Evolutionary conservation across 2,888 invertebrate species (phyloP), one percentile per base, ranked within the genome.

Genomic region (Drosophila robusta): DNA sequence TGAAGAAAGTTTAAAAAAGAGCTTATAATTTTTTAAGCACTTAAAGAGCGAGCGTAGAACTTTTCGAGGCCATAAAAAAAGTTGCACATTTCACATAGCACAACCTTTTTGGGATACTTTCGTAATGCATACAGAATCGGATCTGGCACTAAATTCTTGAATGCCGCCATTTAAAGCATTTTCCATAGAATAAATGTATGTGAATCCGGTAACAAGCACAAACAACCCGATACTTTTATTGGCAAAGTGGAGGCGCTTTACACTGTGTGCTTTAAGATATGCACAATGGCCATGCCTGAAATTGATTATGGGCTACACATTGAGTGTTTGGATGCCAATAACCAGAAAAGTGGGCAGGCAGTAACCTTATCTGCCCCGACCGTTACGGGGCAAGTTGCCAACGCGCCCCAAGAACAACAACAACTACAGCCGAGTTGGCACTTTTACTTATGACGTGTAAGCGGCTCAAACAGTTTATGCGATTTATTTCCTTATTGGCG

Each of bases 381-480:
- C 56, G 45, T 29, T 12, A 12, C 8, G 42, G 18, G 64, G 63
- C 69, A 74, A 56, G 16, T 52, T 67, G 78, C 55, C 67, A 66
- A 34, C 16, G 32, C 46, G 47, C 26, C 42, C 50, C 36, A 50
- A 24, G 34, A 56, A 36, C 44, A 41, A 16, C 34, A 44, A 26
- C 56, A 36, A 44, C 54, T 50, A 22, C 18, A 51, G 51, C 32
- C 42, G 51, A 62, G 54, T 63, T 57, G 75, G 51, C 71, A 78
- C 75, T 77, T 70, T 78, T 75, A 88, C 87, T 83, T 86, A 83
- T 88, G 80, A 86, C 75, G 83, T 80, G 83, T 88, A 83, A 88
- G 89, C 88, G 80, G 83, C 89, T 83, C 75, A 70, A 86, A 72
- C 83, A 72, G 87, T 83, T 83, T 77, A 86, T 88, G 73, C 87